These are phyloP conservation scores for Eulemur albifrons DNA, from an alignment of 2,797 vertebrate genomes.

Conservation along the genomic window DNA sequence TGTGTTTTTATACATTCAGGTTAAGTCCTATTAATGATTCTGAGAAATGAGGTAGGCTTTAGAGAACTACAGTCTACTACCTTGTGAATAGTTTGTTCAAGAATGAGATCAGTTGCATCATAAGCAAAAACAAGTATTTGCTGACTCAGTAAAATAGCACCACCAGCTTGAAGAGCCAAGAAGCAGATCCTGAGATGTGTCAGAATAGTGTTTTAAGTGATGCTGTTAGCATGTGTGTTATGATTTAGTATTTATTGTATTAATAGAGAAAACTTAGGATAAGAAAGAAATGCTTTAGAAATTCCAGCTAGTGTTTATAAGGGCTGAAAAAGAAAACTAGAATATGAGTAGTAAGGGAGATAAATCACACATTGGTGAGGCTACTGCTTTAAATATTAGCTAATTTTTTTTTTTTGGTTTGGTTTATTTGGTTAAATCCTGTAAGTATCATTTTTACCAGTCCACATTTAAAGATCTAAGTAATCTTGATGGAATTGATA, in stretches of 20 bases:
- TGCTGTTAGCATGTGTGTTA: neutral
- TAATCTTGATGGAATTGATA: conserved; percentile 11
- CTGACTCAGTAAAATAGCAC: conserved; percentile 1
- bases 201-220: conserved; percentile 5
- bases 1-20: neutral
- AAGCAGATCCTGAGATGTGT: neutral
- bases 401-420: neutral
- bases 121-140: conserved; percentile 27
- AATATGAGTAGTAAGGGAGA: neutral
- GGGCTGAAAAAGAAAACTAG: neutral
- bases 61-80: neutral
- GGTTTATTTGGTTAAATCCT: neutral
- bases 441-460: neutral
- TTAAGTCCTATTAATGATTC: neutral
- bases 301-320: conserved; percentile 3
- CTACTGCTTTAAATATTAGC: conserved; percentile 25
- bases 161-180: neutral
- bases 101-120: neutral
- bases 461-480: conserved; percentile 12
- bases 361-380: neutral
- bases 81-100: neutral
- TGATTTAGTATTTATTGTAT: neutral
- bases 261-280: neutral
- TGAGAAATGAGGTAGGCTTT: conserved; percentile 1
- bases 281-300: conserved; percentile 22